phyloP scores from a whole-genome alignment of 1,140 invertebrate species.

The Samia ricini region DNA sequence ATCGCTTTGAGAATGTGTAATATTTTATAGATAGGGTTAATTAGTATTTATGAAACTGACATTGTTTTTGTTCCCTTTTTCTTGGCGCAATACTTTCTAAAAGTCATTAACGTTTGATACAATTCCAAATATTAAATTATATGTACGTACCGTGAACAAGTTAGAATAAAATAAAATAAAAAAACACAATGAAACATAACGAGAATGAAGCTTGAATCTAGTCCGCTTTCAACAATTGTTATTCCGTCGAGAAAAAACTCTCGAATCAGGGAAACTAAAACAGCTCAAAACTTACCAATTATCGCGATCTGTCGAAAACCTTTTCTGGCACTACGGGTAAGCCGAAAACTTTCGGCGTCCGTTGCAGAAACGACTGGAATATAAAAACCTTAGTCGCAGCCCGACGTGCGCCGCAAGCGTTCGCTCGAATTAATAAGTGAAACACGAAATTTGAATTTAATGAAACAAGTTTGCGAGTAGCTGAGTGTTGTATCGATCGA shows the following conservation, averaged over 20 bases:
- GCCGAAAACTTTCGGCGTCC: slow-evolving; percentile 38
- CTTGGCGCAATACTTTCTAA: no score
- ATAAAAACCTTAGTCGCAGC: slow-evolving; percentile 55
- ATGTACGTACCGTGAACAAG: slow-evolving; percentile 16
- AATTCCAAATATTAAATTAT: slow-evolving; percentile 24
- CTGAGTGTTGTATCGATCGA: slow-evolving; percentile 65
- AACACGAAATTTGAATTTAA: slow-evolving; percentile 79
- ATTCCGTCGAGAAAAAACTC: not conserved
- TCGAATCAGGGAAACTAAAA: slow-evolving; percentile 13
- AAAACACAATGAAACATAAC: not conserved
- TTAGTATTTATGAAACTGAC: no score
- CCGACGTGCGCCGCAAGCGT: slow-evolving; percentile 53
- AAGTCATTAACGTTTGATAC: no score
- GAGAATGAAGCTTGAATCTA: not conserved
- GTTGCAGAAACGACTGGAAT: slow-evolving; percentile 45
- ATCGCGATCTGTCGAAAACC: slow-evolving; percentile 30
- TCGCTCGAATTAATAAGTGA: slow-evolving; percentile 78
- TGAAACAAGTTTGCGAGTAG: slow-evolving; percentile 76
- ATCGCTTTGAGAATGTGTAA: no score
- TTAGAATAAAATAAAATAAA: not conserved
- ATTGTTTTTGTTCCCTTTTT: no score
- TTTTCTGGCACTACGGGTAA: slow-evolving; percentile 39
- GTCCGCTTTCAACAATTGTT: not conserved
- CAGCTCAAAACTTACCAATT: slow-evolving; percentile 33
- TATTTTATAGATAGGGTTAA: no score